Conservation (phyloP, 2,797 vertebrate species). For the Danio jaintianensis region DNA sequence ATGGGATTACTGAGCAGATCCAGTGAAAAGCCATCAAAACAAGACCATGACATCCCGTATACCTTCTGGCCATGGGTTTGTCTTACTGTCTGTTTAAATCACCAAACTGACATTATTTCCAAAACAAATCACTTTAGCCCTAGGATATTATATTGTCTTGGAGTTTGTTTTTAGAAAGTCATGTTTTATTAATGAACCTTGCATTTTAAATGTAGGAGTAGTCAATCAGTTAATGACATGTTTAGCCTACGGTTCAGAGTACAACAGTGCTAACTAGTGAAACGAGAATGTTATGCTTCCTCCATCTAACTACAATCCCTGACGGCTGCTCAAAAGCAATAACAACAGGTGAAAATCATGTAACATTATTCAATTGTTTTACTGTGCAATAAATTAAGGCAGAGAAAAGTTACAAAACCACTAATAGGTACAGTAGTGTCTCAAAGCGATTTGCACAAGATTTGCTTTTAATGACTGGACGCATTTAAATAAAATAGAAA, state of each 20-base stretch:
- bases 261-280: constrained; percentile 7
- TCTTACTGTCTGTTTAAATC: constrained; percentile 19
- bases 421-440: too few species aligned
- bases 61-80: constrained; percentile 9
- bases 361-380: not conserved
- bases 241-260: constrained; percentile 16
- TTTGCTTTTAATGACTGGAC: too few species aligned
- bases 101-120: not conserved
- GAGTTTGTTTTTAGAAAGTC: not conserved
- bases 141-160: not conserved
- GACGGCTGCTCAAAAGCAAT: constrained; percentile 1
- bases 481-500: too few species aligned
- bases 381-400: not conserved
- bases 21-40: not conserved
- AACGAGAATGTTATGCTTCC: not conserved
- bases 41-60: constrained; percentile 12
- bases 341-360: not conserved
- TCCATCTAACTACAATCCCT: not conserved
- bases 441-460: too few species aligned
- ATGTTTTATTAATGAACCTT: constrained; percentile 9
- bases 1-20: constrained; percentile 20
- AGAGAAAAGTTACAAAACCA: not conserved
- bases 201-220: not conserved
- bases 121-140: not conserved
- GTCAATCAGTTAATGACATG: constrained; percentile 23